These are phyloP conservation scores for Ceryle rudis DNA, from an alignment of 2,797 vertebrate genomes.

Conservation along the genomic window DNA sequence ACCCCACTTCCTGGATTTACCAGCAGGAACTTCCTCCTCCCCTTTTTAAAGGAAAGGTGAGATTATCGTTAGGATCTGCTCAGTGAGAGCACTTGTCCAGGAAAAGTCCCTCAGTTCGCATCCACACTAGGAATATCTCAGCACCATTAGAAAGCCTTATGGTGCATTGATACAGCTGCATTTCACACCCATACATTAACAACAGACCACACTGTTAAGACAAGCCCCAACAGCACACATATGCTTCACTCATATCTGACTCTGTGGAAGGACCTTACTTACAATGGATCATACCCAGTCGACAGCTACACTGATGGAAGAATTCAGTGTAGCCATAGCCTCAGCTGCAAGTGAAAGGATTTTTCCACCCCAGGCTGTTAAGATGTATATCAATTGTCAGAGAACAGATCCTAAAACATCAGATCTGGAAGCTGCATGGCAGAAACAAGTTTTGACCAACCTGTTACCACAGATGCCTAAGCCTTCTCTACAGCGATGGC, in stretches of 20 bases:
- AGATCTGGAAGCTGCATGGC: background rate
- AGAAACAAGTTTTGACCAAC: background rate
- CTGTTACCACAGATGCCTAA: background rate
- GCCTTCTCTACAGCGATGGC: background rate
- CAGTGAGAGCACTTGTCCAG: background rate
- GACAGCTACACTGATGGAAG: background rate
- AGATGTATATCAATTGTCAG: background rate
- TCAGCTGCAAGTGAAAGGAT: background rate
- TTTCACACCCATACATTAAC: background rate
- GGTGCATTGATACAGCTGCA: rapidly evolving
- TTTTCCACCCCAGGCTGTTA: background rate
- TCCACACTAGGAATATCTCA: background rate
- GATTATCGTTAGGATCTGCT: background rate
- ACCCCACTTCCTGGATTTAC: background rate
- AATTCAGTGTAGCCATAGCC: background rate
- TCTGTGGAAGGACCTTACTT: background rate
- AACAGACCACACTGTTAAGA: background rate
- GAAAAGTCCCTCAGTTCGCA: background rate
- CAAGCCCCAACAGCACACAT: background rate
- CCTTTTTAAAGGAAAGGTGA: background rate
- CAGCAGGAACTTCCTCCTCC: background rate
- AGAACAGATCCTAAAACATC: background rate
- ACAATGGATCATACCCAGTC: background rate
- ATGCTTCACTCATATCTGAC: background rate
- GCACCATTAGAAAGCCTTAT: rapidly evolving